These are phyloP conservation scores for Cryptocephalus primarius DNA, from an alignment of 2,888 invertebrate species.

Conservation along the genomic window DNA sequence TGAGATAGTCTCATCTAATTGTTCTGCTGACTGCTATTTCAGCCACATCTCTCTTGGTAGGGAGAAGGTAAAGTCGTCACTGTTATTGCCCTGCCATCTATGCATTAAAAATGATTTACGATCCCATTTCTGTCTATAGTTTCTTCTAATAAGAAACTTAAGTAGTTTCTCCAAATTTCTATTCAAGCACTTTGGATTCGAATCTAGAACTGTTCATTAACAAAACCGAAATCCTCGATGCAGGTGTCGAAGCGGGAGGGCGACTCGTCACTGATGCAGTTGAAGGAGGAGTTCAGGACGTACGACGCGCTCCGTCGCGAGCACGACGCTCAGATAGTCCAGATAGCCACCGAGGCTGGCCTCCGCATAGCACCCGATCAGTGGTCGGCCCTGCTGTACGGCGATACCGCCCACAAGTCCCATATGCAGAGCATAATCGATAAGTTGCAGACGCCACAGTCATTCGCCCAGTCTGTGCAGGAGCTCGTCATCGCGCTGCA, in stretches of 20 bases:
- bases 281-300: slow-evolving; percentile 92
- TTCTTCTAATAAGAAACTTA: no score
- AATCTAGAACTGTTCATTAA: no score
- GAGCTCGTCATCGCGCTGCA: slow-evolving; percentile 85
- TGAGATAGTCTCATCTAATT: not conserved
- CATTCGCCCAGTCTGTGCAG: slow-evolving; percentile 83
- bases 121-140: no score
- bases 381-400: slow-evolving; percentile 94
- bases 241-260: slow-evolving; percentile 92
- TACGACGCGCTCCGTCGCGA: slow-evolving; percentile 89
- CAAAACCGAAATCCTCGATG: not conserved
- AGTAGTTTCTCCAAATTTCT: no score
- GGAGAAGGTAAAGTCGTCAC: no score
- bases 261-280: slow-evolving; percentile 94
- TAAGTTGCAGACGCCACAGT: slow-evolving; percentile 87
- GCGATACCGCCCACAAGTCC: slow-evolving; percentile 89
- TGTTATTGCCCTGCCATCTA: no score
- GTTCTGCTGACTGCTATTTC: no score
- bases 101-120: no score
- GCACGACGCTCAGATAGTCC: slow-evolving; percentile 97
- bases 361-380: slow-evolving; percentile 95
- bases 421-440: slow-evolving; percentile 94
- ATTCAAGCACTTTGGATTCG: no score
- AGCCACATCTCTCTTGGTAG: no score
- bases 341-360: slow-evolving; percentile 96